Base-by-base conservation (phyloP, 2,888 invertebrate genomes). In the Hyposoter didymator region DNA sequence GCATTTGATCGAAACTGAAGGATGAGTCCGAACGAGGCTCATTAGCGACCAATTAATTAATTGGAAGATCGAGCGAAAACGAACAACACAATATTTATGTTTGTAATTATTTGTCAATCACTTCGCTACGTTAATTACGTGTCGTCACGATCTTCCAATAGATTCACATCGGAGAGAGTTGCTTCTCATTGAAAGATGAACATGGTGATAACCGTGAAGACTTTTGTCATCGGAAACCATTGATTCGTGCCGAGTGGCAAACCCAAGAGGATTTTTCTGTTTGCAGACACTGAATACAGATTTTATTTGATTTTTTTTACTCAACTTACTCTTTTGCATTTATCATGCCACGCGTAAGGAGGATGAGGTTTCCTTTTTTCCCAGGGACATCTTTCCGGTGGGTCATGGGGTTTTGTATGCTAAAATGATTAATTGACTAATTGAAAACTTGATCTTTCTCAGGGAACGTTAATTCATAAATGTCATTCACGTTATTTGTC, bases 181-280 rank as follows among this genome's bases (percentile, higher is more conserved):
- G 74, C 28, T 73, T 59, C 6, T n/a, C 10, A 43, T 43, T 39
- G 22, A 43, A 43, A 12, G 52, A 43, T 17, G 39, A 59, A 43
- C 22, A 22, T 73, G 35, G 4, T 43, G 28, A 39, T 14, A 39
- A 55, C 22, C 43, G 14, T 4, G 22, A 35, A 39, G n/a, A 72
- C 35, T 52, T 49, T 80, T 67, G 70, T 78, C 64, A 69, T 75
- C 74, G 19, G 17, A 67, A 86, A 80, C 64, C 52, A 69, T 78
- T 87, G 69, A 89, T 88, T 89, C 90, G 90, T 90, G 90, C 91
- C 88, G 85, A 90, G 89, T 88, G 88, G 70, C 76, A 66, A 81
- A 80, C 82, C 85, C 82, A 83, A 91, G 88, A 89, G 89, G 90
- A 91, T 92, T 87, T 88, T 17, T 32, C 28, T 90, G 88, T 92